Evolutionary conservation across 1,140 invertebrate genomes (phyloP).

Genomic region (Drosophila sucinea): DNA sequence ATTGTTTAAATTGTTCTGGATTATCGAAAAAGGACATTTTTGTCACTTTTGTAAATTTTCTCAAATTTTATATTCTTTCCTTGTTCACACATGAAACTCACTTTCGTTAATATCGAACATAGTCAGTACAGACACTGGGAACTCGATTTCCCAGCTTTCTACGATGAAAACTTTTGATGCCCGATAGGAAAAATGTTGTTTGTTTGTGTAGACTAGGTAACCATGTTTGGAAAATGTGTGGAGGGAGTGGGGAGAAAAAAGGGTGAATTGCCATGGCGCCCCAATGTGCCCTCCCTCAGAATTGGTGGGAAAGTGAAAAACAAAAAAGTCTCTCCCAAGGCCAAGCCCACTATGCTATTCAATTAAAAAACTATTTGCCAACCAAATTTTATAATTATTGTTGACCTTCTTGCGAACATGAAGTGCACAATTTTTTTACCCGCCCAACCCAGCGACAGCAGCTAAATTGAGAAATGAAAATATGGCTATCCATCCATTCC

Average conservation of each 20-base stretch:
- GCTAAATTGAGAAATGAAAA: conserved; percentile 60
- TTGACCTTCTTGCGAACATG: conserved; percentile 58
- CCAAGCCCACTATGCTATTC: conserved; percentile 48
- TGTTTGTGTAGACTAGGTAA: conserved; percentile 8
- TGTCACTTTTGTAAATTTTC: conserved; percentile 4
- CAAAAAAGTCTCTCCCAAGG: conserved; percentile 49
- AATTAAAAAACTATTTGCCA: conserved; percentile 68
- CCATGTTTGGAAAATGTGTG: background rate
- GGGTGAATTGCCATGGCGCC: background rate
- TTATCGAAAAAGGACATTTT: conserved; percentile 75
- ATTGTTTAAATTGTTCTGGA: conserved; percentile 62
- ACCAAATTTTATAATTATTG: conserved; percentile 64
- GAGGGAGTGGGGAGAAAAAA: background rate
- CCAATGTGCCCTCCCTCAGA: conserved; percentile 12
- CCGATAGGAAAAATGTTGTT: background rate
- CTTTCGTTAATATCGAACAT: background rate
- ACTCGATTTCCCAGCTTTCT: conserved; percentile 41
- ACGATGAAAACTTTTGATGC: conserved; percentile 10
- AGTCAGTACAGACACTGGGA: background rate
- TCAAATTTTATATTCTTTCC: background rate
- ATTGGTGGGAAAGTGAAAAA: background rate
- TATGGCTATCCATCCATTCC: conserved; percentile 9
- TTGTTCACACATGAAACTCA: background rate
- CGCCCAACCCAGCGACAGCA: conserved; percentile 30
- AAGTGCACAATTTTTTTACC: conserved; percentile 54